Evolutionary conservation across 1,140 invertebrate genomes (phyloP), one percentile per base, ranked within the genome.

Genomic region (Psix sp.): DNA sequence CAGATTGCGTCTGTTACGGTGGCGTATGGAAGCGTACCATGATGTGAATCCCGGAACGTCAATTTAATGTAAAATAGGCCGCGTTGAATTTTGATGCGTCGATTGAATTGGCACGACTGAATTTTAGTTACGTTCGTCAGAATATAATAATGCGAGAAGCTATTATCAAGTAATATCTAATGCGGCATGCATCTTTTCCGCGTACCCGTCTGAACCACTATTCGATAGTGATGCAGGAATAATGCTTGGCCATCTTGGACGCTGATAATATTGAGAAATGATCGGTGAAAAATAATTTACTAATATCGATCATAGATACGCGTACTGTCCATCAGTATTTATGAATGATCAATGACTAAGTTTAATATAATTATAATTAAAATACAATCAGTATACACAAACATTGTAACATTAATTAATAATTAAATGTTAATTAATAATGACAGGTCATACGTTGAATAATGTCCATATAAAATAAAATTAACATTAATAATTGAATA

Each of bases 61-160:
- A 68, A 63, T 68, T 68, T 59, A 20, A 63, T 59, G 57, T 49
- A 57, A 68, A 74, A 74, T 46, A 63, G 48, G 45, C 62, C 56
- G 57, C 38, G 36, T 46, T n/a, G 45, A 48, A 63, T 62, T 56
- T 68, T 67, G 51, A 38, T 40, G 9, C 33, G 36, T 29, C 59
- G 46, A 59, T 68, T 67, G 63, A 62, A 49, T 36, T 26, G n/a
- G 31, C 38, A 14, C 56, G 54, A 59, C 26, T 29, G 45, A 59
- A 65, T 68, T 68, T 68, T 70, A 52, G 66, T 75, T 70, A 33
- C 56, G 54, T 75, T 75, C 73, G 62, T 60, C 66, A 65, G 57
- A 52, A 18, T 26, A 63, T 45, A 59, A 57, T 65, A 70, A 74
- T 68, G 72, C 57, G 57, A 67, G 62, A 63, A 49, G 63, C 68